A percentile compares a stretch with the other conserved stretches of the same genome.
Conservation (phyloP, 2,113 vertebrate genomes). For the Pelecanoides urinatrix region DNA sequence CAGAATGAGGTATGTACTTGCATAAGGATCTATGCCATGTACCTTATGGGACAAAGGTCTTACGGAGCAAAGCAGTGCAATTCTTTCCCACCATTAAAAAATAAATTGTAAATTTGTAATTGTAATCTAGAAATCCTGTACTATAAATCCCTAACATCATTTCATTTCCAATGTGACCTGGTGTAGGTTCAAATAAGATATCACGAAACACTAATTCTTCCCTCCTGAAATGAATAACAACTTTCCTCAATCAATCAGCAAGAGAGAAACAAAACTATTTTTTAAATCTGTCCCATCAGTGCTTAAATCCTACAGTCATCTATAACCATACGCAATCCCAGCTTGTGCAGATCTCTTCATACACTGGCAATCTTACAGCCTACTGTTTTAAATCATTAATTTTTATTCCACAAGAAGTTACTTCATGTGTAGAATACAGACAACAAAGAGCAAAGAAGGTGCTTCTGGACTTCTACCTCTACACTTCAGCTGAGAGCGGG, state of each 20-base stretch:
- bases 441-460: not conserved
- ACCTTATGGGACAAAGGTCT: not conserved
- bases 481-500: not conserved
- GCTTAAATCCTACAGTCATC: not conserved
- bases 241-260: not conserved
- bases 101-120: not conserved
- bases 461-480: not conserved
- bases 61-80: not conserved
- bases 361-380: not conserved
- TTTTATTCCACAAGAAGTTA: not conserved
- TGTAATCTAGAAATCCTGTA: not conserved
- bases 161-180: not conserved
- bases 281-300: not conserved
- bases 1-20: not conserved
- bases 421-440: not conserved
- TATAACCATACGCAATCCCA: not conserved
- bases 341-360: not conserved
- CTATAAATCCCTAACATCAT: not conserved
- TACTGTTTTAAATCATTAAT: not conserved
- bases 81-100: not conserved
- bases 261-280: not conserved
- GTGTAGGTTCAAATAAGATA: not conserved
- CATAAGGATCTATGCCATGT: accelerated
- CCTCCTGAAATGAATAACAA: not conserved
- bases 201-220: not conserved